Evolutionary conservation across 1,140 invertebrate genomes (phyloP), one percentile per base, ranked within the genome.

Genomic region (Sinonovacula constricta): DNA sequence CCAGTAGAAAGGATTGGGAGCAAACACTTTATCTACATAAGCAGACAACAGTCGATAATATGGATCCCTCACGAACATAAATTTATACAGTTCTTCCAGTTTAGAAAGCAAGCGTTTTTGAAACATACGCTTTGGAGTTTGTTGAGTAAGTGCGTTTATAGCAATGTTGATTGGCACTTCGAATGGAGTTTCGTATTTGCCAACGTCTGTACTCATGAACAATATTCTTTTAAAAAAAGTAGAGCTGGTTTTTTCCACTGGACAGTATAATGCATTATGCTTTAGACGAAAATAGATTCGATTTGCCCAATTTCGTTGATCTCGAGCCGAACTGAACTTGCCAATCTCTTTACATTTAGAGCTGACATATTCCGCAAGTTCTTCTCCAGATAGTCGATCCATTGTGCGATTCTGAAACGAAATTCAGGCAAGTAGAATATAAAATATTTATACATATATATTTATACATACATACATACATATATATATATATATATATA

Each of bases 31-130:
- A 39, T 74, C 70, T 5, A 74, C 56, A 59, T 74, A 74, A 14
- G 56, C 70, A 24, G 70, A 74, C 14, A 74, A 49, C 22, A 74
- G 36, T 30, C 70, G 24, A 14, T 63, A 26, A 28, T 53, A 74
- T n/a, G 70, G 70, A 34, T 74, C 59, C 28, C 70, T 60, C 3
- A 74, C 70, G 24, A 74, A 74, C 15, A 74, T 31, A 34, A 74
- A 74, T 33, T 74, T 74, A 22, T 53, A 74, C 15, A n/a, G 15
- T 3, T 53, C 22, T 26, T 15, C 15, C 14, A 26, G 2, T 26
- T 5, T 24, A n/a, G n/a, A n/a, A n/a, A n/a, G n/a, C n/a, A n/a
- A n/a, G n/a, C n/a, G n/a, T 0, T 28, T 22, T 24, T 18, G 45
- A 0, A n/a, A n/a, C n/a, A 15, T 30, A 30, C 45, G 30, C 10